Base-by-base conservation (phyloP, 2,113 vertebrate genomes). In the Neogale vison region DNA sequence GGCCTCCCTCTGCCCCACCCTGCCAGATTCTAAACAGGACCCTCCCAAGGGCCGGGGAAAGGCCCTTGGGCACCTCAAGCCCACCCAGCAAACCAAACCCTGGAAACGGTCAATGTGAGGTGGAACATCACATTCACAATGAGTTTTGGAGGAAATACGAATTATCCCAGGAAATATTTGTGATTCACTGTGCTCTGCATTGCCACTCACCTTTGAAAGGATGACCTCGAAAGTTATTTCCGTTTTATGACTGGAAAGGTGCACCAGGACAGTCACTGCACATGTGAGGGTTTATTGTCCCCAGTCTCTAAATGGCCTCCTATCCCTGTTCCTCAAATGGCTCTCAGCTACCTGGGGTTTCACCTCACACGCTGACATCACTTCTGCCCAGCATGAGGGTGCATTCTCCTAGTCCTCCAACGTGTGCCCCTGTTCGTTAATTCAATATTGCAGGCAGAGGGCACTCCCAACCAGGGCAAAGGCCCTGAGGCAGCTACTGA, bases 61-160 rank as follows among this genome's bases (percentile, higher is more conserved):
- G 36, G 72, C 39, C 67, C 52, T 29, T 36, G 26, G 55, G 47
- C n/a, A 39, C 42, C 15, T 1, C 31, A 39, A 47, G 55, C 36
- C 12, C 17, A 15, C 9, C 76, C 21, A 24, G 26, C 67, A 81
- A 34, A 21, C 21, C n/a, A 69, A 71, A 84, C 80, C 24, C 31
- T 7, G 7, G 24, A 67, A 74, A 69, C 3, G 6, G 74, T 14
- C 26, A 31, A 20, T 0, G 0, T 1, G 15, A 65, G 10, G 18
- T 74, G 39, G 50, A 50, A 47, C 63, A 26, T 69, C 74, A 50
- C 8, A 18, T 17, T 67, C 72, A 14, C 52, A 10, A 26, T 9
- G 13, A 90, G 67, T 42, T 26, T 81, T 81, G 52, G 45, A 39
- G 34, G 39, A 90, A 67, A 82, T 45, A 17, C 0, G 2, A 65